Evolutionary conservation across 2,888 invertebrate genomes (phyloP), one percentile per base, ranked within the genome.

Genomic region (Ophraella communa): DNA sequence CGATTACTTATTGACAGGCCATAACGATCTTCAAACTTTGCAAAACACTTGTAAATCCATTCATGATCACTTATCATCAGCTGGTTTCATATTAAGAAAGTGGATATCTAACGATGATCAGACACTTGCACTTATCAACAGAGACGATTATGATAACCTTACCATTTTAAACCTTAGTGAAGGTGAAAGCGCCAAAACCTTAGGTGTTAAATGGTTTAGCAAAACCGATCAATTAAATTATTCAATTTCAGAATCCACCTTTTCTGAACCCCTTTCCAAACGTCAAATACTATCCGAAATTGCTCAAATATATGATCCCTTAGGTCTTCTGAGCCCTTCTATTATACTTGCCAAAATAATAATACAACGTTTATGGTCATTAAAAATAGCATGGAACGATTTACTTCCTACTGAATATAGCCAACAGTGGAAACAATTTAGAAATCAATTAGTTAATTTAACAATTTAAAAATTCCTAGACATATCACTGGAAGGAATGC

Each of bases 281-380:
- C 18, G 49, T 10, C 23, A 18, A 14, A 52, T 57, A 17, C 20
- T 63, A 23, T 55, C 57, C 17, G 39, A 33, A 8, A 47, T 59
- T 10, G 23, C 58, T 11, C 35, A 64, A 53, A 54, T 64, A 14
- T 64, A 49, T 54, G 59, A 64, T 45, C 57, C 62, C n/a, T 7
- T 62, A 21, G 62, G 57, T 1, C 57, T 57, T 1, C 14, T 62
- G 11, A 18, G 35, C 33, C 57, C 62, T 18, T 14, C 23, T 14
- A 53, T 59, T 8, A 59, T 64, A 30, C 27, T 59, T 10, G 33
- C 53, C 5, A 53, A 63, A 63, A 63, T 57, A 23, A 11, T 63
- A 21, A 44, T 63, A 23, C 63, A 52, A 20, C 23, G 30, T 20
- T 21, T 63, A 18, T 63, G 57, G 58, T 11, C 30, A 24, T 18